These are phyloP conservation scores for Onychomys torridus DNA, from an alignment of 2,797 vertebrate species.

Conservation along the genomic window DNA sequence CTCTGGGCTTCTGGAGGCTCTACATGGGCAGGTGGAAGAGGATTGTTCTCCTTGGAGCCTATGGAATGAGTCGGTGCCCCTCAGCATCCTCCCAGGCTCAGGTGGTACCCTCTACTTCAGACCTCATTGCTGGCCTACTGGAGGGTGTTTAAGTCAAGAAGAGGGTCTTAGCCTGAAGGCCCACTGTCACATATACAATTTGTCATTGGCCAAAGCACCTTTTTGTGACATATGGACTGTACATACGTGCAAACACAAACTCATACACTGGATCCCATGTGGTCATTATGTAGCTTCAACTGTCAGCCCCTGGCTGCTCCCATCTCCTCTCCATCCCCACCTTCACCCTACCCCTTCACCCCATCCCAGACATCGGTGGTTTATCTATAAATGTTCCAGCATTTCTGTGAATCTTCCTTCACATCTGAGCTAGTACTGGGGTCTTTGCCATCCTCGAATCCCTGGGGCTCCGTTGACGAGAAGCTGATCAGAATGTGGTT, in stretches of 20 bases:
- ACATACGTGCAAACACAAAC: neutral
- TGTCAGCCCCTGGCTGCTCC: neutral
- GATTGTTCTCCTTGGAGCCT: neutral
- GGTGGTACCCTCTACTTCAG: neutral
- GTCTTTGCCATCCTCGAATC: neutral
- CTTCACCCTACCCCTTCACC: neutral
- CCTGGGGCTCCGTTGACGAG: neutral
- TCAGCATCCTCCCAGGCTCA: neutral
- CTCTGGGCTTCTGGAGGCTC: neutral
- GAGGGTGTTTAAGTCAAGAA: neutral
- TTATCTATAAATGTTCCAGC: neutral
- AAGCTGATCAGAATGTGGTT: slow-evolving; percentile 2
- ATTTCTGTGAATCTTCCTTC: neutral
- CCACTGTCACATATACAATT: neutral
- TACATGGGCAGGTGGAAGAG: neutral
- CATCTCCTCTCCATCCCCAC: neutral
- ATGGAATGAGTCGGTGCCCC: neutral
- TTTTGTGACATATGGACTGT: neutral
- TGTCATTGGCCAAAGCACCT: neutral
- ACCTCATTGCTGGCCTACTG: neutral
- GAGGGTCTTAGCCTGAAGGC: neutral
- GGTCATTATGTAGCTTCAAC: neutral
- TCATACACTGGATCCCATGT: neutral
- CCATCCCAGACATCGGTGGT: neutral
- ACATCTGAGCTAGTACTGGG: neutral